Base-by-base conservation (phyloP, 2,113 vertebrate genomes). In the Rhynchomys soricoides region DNA sequence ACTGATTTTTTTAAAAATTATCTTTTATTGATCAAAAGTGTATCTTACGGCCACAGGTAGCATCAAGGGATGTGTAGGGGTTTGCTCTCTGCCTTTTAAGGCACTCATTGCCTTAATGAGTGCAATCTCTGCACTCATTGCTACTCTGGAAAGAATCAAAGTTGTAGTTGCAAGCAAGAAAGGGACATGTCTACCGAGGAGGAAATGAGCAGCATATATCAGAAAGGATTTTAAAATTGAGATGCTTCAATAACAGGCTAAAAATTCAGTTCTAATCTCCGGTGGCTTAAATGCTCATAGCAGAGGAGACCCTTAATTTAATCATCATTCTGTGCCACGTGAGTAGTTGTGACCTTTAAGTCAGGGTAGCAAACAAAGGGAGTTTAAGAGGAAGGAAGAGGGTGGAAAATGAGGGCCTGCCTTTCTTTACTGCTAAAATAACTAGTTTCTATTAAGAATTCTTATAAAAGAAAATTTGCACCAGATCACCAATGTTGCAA, bases 401-500 rank as follows among this genome's bases (percentile, higher is more conserved):
- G 21, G 5, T 55, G 21, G n/a, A 75, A 95, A 81, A 93, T 81
- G 29, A 81, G 24, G 6, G 75, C 22, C 66, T 79, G 15, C 26
- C 75, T 88, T 64, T 37, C 19, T 57, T 94, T 64, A n/a, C 26
- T 37, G 71, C 86, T 70, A 70, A 90, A 26, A 66, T 93, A 89
- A 81, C 77, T 82, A 22, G n/a, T 37, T 94, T 93, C 59, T 87
- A 16, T 70, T 52, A 8, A 93, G 62, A 77, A 86, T 64, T 92
- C 89, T 93, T 81, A 70, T 70, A 68, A 82, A 93, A 93, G 40
- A 91, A 96, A 43, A 93, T 95, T 77, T 96, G n/a, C n/a, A 50
- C 86, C 55, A 40, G 74, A 45, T 50, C 52, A 88, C 83, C 50
- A 93, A 55, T 68, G 73, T 75, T 83, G 77, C 8, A 74, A 43